A percentile compares a stretch with the other conserved stretches of the same genome.
Conservation (phyloP, 2,113 vertebrate species). For the Mystacornis crossleyi region DNA sequence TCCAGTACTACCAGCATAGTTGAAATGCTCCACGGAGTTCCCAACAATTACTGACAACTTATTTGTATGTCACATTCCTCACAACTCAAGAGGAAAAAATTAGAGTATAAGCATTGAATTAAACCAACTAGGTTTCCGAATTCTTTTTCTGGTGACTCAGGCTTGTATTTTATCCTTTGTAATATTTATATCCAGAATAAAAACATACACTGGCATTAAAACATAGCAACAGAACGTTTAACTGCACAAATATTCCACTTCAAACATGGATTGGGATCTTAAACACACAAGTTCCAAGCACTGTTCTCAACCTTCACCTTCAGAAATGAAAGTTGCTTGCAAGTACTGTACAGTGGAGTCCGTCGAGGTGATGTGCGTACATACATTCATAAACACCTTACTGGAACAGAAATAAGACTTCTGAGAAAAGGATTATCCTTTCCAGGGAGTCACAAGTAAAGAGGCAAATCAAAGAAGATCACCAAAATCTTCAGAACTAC, state of each 20-base stretch:
- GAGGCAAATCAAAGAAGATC: not conserved
- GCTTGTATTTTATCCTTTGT: not conserved
- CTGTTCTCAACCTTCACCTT: not conserved
- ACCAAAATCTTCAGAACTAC: not conserved
- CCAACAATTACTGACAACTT: not conserved
- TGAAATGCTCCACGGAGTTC: not conserved
- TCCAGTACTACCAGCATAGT: not conserved
- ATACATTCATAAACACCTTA: not conserved
- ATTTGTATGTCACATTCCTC: not conserved
- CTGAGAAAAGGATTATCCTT: constrained; percentile 7
- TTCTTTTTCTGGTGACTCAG: constrained; percentile 39
- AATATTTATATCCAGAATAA: constrained; percentile 18
- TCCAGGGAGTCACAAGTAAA: not conserved
- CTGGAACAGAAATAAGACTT: constrained; percentile 3
- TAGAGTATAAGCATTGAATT: not conserved
- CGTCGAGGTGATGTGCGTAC: fast-evolving
- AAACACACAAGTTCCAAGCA: not conserved
- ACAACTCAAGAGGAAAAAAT: not conserved
- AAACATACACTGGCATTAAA: constrained; percentile 18
- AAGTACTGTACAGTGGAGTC: not conserved
- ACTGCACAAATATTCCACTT: not conserved
- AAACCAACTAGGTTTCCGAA: not conserved
- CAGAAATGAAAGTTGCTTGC: not conserved
- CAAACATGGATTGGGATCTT: not conserved
- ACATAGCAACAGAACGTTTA: constrained; percentile 43